Base-by-base conservation (phyloP, 2,888 invertebrate species). In the Thera britannica region DNA sequence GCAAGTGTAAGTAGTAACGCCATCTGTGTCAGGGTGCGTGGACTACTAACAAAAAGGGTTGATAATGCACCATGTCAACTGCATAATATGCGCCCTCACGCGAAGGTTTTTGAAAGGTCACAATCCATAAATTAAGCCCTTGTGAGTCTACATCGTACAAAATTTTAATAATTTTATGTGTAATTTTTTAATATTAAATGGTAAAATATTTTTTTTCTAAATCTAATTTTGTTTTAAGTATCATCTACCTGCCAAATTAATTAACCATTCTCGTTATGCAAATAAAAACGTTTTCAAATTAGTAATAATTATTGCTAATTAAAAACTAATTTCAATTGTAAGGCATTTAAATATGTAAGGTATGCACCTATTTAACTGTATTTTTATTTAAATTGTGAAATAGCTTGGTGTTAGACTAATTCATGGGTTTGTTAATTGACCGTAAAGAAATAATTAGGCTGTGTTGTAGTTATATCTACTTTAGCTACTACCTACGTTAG, bases 11-110 rank as follows among this genome's bases (percentile, higher is more conserved):
- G 8, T 8, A 0, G 8, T 44, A 81, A 68, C 85, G 90, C 88
- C 91, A 90, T 90, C 91, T 92, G n/a, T 81, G 70, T 63, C 55
- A 79, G 88, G 91, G 91, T 72, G 72, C 46, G 59, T 1, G 75
- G 76, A 90, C 79, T 85, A 73, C 74, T 65, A 69, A 46, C 58
- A 35, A 67, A 68, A 75, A 81, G 71, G 79, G 78, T 78, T 80
- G 71, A 65, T 68, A 64, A 76, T 87, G 88, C 86, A 86, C 62
- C 75, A 73, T 52, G 64, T 66, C 71, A 74, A 65, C 49, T 87
- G 87, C 84, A 86, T 75, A 11, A 23, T 54, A 59, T 81, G 79
- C 83, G 82, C 81, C 81, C 77, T 77, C 73, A 58, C 38, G 66
- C 65, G 52, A 61, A 36, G 36, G 48, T 67, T 70, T 57, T 57